phyloP scores from a whole-genome alignment of 1,140 invertebrate genomes.

The Bathynomus jamesi region DNA sequence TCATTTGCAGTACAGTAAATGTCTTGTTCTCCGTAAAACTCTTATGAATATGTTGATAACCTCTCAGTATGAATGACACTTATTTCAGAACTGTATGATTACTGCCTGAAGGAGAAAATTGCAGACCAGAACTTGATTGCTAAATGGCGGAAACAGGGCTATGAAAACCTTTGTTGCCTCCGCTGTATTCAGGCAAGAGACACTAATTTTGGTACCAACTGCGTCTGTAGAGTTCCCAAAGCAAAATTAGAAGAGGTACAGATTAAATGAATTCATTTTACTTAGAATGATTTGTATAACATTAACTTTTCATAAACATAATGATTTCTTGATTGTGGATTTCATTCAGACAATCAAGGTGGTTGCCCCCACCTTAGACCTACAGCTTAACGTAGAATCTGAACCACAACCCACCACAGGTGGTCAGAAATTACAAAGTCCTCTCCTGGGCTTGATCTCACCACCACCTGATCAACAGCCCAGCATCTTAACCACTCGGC shows the following conservation, averaged over 20 bases:
- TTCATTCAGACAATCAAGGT: neutral
- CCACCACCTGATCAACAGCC: too few species aligned
- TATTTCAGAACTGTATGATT: constrained; percentile 88
- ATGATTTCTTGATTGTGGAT: neutral
- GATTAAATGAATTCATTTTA: constrained; percentile 5
- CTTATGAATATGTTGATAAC: too few species aligned
- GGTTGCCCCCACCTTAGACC: too few species aligned
- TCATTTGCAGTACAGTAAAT: too few species aligned
- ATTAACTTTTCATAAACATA: neutral
- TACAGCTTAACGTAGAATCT: too few species aligned
- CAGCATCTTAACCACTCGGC: too few species aligned
- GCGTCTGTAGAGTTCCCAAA: constrained; percentile 97
- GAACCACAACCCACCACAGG: too few species aligned
- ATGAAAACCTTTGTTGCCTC: constrained; percentile 98
- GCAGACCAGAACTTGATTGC: constrained; percentile 96
- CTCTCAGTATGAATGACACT: too few species aligned
- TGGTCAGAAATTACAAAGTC: too few species aligned
- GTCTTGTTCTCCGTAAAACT: too few species aligned
- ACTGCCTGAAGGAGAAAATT: constrained; percentile 93
- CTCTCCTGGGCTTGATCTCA: too few species aligned
- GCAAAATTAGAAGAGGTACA: constrained; percentile 88
- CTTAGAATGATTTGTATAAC: neutral
- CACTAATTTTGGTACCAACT: constrained; percentile 99
- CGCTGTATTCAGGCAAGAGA: constrained; percentile 96
- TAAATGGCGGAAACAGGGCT: constrained; percentile 99